Conservation (phyloP, 2,113 vertebrate genomes). For the Pomatorhinus ruficollis region DNA sequence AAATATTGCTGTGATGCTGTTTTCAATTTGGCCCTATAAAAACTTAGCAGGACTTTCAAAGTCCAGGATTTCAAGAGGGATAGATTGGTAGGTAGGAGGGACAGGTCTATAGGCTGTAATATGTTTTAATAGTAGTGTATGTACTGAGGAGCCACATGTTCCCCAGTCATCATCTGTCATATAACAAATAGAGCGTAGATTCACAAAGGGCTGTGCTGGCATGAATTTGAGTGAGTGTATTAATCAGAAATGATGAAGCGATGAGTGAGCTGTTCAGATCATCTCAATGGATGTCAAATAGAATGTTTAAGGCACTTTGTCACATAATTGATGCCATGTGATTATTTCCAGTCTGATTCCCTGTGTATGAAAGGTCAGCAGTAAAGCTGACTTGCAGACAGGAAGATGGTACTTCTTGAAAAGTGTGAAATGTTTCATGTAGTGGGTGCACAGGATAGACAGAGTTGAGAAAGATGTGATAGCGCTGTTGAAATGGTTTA, state of each 20-base stretch:
- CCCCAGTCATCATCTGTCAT: background rate
- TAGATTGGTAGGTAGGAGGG: background rate
- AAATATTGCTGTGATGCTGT: background rate
- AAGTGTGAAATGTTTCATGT: background rate
- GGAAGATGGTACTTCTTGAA: background rate
- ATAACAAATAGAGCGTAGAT: background rate
- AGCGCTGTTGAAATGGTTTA: background rate
- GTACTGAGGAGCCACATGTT: background rate
- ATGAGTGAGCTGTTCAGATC: background rate
- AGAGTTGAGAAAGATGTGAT: background rate
- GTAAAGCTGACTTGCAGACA: background rate
- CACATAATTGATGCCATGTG: background rate
- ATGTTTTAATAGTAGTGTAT: background rate
- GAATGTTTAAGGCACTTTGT: background rate
- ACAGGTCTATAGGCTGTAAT: background rate
- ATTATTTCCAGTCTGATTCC: background rate
- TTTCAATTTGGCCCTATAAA: background rate
- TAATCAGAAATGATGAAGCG: slow-evolving; percentile 35
- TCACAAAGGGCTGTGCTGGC: background rate
- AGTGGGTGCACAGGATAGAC: background rate
- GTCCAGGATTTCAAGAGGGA: background rate
- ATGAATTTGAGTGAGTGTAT: background rate
- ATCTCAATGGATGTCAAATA: background rate
- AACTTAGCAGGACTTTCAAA: background rate
- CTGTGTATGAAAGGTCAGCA: slow-evolving; percentile 3